phyloP scores from a whole-genome alignment of 2,888 invertebrate species.

The Dynastes tityus region DNA sequence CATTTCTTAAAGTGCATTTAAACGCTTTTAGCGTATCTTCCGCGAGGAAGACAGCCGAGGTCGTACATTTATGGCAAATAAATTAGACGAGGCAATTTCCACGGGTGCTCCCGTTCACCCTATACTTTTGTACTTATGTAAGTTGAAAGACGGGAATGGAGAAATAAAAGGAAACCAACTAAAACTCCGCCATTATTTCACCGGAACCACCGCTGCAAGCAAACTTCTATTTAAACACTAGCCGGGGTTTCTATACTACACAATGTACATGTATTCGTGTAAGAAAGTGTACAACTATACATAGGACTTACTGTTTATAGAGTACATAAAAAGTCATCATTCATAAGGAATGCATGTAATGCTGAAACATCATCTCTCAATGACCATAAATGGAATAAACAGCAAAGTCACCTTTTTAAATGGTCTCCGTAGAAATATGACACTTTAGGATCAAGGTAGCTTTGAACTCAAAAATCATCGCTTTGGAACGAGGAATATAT shows the following conservation, averaged over 20 bases:
- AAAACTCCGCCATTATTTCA: slow-evolving; percentile 16
- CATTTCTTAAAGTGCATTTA: slow-evolving; percentile 6
- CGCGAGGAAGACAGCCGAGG: slow-evolving; percentile 4
- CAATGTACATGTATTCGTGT: neutral
- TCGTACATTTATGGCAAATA: slow-evolving; percentile 18
- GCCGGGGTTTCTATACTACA: neutral
- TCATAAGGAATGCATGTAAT: too few relatives aligned
- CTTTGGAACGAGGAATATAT: too few relatives aligned
- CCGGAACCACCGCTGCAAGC: slow-evolving; percentile 3
- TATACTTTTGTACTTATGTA: slow-evolving; percentile 11
- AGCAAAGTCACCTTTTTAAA: too few relatives aligned
- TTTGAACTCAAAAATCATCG: too few relatives aligned
- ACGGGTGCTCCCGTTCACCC: neutral
- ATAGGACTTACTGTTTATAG: too few relatives aligned
- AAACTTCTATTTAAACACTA: slow-evolving; percentile 3
- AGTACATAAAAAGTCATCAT: too few relatives aligned
- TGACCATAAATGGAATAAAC: too few relatives aligned
- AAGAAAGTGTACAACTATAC: too few relatives aligned
- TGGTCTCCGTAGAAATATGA: too few relatives aligned
- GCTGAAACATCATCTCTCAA: too few relatives aligned
- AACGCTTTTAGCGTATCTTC: neutral
- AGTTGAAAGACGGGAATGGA: slow-evolving; percentile 9
- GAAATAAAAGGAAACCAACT: slow-evolving; percentile 14
- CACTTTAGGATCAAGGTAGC: too few relatives aligned
- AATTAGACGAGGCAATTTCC: slow-evolving; percentile 15